phyloP scores from a whole-genome alignment of 2,888 invertebrate genomes.

The Hedychridium roseum region DNA sequence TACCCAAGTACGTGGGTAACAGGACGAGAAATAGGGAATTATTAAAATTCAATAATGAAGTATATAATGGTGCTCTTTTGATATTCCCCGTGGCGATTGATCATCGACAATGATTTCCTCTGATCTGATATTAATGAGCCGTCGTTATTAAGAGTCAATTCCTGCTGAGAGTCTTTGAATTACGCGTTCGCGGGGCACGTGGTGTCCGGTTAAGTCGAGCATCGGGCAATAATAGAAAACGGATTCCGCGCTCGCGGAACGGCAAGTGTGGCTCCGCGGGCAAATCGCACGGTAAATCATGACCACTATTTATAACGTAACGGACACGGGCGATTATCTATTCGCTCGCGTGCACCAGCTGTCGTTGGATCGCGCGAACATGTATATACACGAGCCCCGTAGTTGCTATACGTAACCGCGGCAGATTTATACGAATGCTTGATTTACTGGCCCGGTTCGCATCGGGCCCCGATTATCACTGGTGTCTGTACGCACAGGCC shows the following conservation, averaged over 20 bases:
- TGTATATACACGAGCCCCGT: not conserved
- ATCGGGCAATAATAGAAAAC: slow-evolving; percentile 8
- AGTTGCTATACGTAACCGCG: slow-evolving; percentile 20
- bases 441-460: slow-evolving; percentile 26
- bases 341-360: slow-evolving; percentile 27
- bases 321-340: slow-evolving; percentile 31
- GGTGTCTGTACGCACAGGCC: too few species aligned
- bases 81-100: too few species aligned
- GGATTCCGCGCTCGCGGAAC: slow-evolving; percentile 8
- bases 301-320: slow-evolving; percentile 30
- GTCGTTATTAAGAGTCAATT: too few species aligned
- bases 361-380: slow-evolving; percentile 15
- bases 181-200: too few species aligned
- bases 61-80: too few species aligned
- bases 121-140: too few species aligned
- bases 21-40: too few species aligned
- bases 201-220: too few species aligned
- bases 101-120: too few species aligned
- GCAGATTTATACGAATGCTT: slow-evolving; percentile 7
- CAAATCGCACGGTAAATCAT: slow-evolving; percentile 35
- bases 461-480: slow-evolving; percentile 6
- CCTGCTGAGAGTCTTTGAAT: too few species aligned
- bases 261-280: slow-evolving; percentile 4
- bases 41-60: too few species aligned
- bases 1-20: too few species aligned